A percentile compares a stretch with the other conserved stretches of the same genome.
phyloP scores from a whole-genome alignment of 2,888 invertebrate species.

The Amblyjoppa fuscipennis region DNA sequence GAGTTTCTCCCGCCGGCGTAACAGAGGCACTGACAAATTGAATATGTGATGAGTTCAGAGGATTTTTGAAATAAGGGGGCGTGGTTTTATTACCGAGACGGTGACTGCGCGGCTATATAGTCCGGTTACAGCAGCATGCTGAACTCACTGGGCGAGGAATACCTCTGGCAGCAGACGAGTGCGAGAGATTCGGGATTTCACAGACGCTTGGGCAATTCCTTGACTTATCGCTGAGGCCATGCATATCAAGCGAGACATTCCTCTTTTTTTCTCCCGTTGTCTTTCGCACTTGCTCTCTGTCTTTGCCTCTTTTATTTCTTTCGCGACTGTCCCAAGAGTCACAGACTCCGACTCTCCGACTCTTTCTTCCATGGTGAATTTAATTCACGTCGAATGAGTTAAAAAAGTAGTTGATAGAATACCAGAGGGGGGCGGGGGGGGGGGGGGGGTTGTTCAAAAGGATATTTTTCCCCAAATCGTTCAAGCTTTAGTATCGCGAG shows the following conservation, averaged over 20 bases:
- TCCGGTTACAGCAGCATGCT: slow-evolving; percentile 53
- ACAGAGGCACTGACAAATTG: slow-evolving; percentile 81
- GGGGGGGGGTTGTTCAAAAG: background rate
- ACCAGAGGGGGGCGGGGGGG: background rate
- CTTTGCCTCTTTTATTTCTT: slow-evolving; percentile 22
- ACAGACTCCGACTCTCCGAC: background rate
- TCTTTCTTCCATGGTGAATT: slow-evolving; percentile 15
- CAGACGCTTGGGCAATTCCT: slow-evolving; percentile 79
- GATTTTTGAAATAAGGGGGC: slow-evolving; percentile 79
- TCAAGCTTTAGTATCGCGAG: background rate
- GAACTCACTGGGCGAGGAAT: slow-evolving; percentile 57
- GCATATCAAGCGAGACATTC: slow-evolving; percentile 74
- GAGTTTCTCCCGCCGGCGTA: slow-evolving; percentile 44
- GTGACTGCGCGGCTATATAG: slow-evolving; percentile 49
- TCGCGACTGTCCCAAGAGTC: slow-evolving; percentile 7
- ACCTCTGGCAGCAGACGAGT: slow-evolving; percentile 74
- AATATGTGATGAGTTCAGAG: slow-evolving; percentile 81
- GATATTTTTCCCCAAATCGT: background rate
- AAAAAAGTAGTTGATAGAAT: background rate
- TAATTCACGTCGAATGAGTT: slow-evolving; percentile 56
- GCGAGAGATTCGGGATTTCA: slow-evolving; percentile 80
- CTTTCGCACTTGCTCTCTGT: slow-evolving; percentile 40
- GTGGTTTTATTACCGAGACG: slow-evolving; percentile 68
- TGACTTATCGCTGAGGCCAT: slow-evolving; percentile 76
- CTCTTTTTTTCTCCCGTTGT: slow-evolving; percentile 35